Evolutionary conservation across 2,888 invertebrate species (phyloP), one percentile per base, ranked within the genome.

Genomic region (Lasioglossum zephyrum): DNA sequence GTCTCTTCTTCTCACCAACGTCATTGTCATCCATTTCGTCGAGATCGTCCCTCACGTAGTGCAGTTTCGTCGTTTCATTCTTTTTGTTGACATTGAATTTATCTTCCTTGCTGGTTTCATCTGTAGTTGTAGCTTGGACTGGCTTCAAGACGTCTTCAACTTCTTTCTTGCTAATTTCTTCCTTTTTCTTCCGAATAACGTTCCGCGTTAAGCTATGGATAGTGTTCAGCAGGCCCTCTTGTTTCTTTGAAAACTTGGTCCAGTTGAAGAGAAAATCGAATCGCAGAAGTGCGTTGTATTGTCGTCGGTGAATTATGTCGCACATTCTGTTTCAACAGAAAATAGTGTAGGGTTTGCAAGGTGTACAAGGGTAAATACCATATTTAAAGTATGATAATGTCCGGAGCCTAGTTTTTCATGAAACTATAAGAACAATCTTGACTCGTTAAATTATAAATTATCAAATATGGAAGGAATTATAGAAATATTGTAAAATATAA

Each of bases 1-100:
- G 96, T 91, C 98, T 97, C 92, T 97, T 97, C 95, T 98, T 98
- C 93, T 91, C 92, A 96, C 97, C 95, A 2, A 94, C 85, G 70
- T 94, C 95, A 70, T 94, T 95, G 9, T 95, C 95, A n/a, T 95
- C 95, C 36, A 93, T 92, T 0, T 95, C 94, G 92, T 98, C 98
- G 11, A 95, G 92, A 91, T 95, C 95, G 57, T 95, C 95, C 8
- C 94, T 92, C 4, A 94, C 94, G 69, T 94, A 95, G 53, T 91
- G 92, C 90, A 94, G 91, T 93, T 80, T 88, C 13, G 93, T 2
- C 2, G 26, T 31, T 36, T 70, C 70, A 9, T 57, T 13, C n/a
- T 81, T 44, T 13, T 47, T 36, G 2, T n/a, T 31, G 5, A 18
- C 18, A 22, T 44, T 85, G 63, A 53, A 9, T 5, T 8, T 6